These are phyloP conservation scores for Harpagoxenus sublaevis DNA, from an alignment of 2,888 invertebrate species.

Conservation along the genomic window DNA sequence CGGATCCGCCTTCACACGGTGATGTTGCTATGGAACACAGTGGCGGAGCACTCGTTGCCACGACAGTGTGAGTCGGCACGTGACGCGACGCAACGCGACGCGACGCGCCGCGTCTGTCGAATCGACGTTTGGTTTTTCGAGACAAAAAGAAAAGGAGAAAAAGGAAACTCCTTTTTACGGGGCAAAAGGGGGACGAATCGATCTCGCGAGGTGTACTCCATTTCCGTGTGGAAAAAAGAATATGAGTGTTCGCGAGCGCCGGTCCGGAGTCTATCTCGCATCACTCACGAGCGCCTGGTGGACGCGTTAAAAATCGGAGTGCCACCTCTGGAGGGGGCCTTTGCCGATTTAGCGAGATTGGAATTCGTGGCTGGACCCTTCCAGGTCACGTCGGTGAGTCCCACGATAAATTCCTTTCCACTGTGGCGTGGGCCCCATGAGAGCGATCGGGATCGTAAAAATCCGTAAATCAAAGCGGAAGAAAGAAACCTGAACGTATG, in stretches of 20 bases:
- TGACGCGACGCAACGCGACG: conserved; percentile 67
- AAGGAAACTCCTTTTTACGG: not conserved
- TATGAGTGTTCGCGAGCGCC: conserved; percentile 53
- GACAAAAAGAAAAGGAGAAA: not conserved
- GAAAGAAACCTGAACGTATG: not conserved
- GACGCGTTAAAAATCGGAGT: conserved; percentile 43
- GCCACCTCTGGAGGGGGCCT: conserved; percentile 42
- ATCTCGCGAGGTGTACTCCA: conserved; percentile 25
- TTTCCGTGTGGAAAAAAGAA: conserved; percentile 14
- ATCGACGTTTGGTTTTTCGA: conserved; percentile 15
- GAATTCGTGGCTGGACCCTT: conserved; percentile 38
- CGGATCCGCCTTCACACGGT: conserved; percentile 71
- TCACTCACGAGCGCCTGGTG: conserved; percentile 26
- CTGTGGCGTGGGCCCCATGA: not conserved
- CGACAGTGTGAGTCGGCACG: conserved; percentile 70
- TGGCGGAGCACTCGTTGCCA: conserved; percentile 79
- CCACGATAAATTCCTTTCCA: conserved; percentile 27
- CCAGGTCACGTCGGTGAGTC: conserved; percentile 46
- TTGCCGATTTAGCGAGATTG: conserved; percentile 42
- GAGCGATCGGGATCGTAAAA: not conserved
- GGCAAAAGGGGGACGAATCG: not conserved
- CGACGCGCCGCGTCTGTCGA: conserved; percentile 44
- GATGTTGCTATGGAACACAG: conserved; percentile 69
- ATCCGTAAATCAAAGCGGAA: conserved; percentile 9
- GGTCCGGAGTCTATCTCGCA: conserved; percentile 25